Base-by-base conservation (phyloP, 2,113 vertebrate species). In the Carassius auratus region DNA sequence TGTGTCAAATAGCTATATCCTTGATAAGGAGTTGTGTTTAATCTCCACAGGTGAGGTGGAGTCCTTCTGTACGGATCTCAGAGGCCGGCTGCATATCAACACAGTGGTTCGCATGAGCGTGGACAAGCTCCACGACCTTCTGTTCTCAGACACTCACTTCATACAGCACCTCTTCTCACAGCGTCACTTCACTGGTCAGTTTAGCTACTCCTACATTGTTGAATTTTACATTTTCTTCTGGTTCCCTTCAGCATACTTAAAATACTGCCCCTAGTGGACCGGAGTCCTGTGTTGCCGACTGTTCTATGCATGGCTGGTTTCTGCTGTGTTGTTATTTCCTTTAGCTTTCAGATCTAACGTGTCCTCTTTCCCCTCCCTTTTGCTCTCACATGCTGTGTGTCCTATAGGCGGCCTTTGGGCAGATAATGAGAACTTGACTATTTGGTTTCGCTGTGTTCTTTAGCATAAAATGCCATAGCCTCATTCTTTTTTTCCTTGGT, bases 141-240 rank as follows among this genome's bases (percentile, higher is more conserved):
- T 98, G 8, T 97, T 97, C 83, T 96, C 96, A 0, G 97, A 98
- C 91, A 96, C 95, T 0, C 91, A 96, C 66, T 97, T 97, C 90
- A 93, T 97, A 59, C 95, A 95, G 85, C 94, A 96, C 87, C 96
- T 97, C 77, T 95, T 97, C 89, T 93, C 94, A 80, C 95, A 96
- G 90, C 92, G 96, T 82, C 96, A 96, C 87, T 97, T 97, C 91
- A 97, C 96, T 48, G 96, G 97, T 97, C 75, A 90, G 91, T 21
- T 61, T 26, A 59, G 52, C 52, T 64, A 13, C n/a, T 42, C 33
- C 8, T 12, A 26, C 1, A 30, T 73, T 15, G 5, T 23, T 59
- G 30, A 1, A 38, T 61, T 38, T 38, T 57, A 7, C 1, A 5
- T 17, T 55, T 15, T 59, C 21, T 19, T 42, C 6, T 7, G 1